Evolutionary conservation across 2,113 vertebrate genomes (phyloP).

Genomic region (Todiramphus saurophagus): DNA sequence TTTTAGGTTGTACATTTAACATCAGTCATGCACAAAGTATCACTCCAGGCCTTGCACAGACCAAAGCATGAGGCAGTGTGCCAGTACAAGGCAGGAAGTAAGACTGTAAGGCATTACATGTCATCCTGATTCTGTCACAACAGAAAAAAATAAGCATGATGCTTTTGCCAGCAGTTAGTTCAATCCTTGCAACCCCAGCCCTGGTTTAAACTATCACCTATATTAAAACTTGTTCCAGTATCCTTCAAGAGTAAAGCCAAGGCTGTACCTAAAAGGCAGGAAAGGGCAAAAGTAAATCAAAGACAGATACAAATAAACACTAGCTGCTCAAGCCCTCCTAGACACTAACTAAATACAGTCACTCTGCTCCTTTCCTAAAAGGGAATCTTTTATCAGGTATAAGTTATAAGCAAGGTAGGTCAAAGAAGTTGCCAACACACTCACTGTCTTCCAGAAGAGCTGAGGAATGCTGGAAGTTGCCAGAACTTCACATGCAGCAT

Average conservation of each 20-base stretch:
- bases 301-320: background rate
- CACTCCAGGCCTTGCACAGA: conserved; percentile 46
- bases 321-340: background rate
- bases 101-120: background rate
- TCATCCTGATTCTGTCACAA: conserved; percentile 40
- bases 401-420: background rate
- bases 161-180: conserved; percentile 61
- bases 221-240: conserved; percentile 57
- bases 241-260: conserved; percentile 59
- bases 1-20: conserved; percentile 2
- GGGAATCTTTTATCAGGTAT: background rate
- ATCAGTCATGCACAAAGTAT: conserved; percentile 46
- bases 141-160: conserved; percentile 3
- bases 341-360: background rate
- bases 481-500: conserved; percentile 92
- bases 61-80: conserved; percentile 59
- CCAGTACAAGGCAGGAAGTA: conserved; percentile 37
- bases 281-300: conserved; percentile 59
- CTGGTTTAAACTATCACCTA: conserved; percentile 58
- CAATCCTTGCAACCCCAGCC: conserved; percentile 41
- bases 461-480: conserved; percentile 90
- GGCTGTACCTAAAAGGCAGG: conserved; percentile 56
- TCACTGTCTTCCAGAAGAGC: conserved; percentile 96
- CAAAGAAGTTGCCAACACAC: conserved; percentile 21
- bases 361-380: background rate